These are phyloP conservation scores for Archips crataeganus DNA, from an alignment of 2,888 invertebrate species.

Conservation along the genomic window DNA sequence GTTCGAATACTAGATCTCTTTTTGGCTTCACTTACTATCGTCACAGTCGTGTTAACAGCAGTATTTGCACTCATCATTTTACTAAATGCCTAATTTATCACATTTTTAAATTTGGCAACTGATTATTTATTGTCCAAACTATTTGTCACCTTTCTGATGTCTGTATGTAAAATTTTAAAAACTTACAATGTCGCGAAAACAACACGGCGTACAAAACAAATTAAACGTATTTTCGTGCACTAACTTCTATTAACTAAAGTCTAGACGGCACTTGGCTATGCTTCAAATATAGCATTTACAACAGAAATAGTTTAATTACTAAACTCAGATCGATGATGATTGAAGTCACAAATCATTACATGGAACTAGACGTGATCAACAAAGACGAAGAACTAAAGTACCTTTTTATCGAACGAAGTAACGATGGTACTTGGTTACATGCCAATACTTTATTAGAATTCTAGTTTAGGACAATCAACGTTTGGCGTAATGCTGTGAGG, in stretches of 20 bases:
- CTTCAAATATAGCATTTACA: conserved; percentile 65
- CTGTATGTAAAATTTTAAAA: conserved; percentile 15
- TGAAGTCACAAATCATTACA: neutral
- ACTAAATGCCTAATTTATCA: neutral
- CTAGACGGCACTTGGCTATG: conserved; percentile 70
- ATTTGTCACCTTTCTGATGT: conserved; percentile 1
- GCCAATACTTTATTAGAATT: conserved; percentile 67
- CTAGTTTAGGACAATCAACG: conserved; percentile 60
- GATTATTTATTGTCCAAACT: neutral
- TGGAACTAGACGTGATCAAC: conserved; percentile 20
- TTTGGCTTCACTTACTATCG: conserved; percentile 62
- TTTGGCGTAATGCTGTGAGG: conserved; percentile 5
- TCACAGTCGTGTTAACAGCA: conserved; percentile 24
- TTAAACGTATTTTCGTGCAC: conserved; percentile 39
- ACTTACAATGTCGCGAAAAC: conserved; percentile 3
- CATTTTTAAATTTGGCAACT: conserved; percentile 1
- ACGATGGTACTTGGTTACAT: conserved; percentile 55
- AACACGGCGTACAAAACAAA: conserved; percentile 19
- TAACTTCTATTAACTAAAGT: conserved; percentile 59
- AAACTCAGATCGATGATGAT: conserved; percentile 47
- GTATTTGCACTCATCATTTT: conserved; percentile 23
- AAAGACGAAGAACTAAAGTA: conserved; percentile 31
- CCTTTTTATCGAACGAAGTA: conserved; percentile 38
- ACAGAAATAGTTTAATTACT: conserved; percentile 55
- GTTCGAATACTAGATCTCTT: conserved; percentile 70